Evolutionary conservation across 2,888 invertebrate genomes (phyloP).

Genomic region (Panopea generosa): DNA sequence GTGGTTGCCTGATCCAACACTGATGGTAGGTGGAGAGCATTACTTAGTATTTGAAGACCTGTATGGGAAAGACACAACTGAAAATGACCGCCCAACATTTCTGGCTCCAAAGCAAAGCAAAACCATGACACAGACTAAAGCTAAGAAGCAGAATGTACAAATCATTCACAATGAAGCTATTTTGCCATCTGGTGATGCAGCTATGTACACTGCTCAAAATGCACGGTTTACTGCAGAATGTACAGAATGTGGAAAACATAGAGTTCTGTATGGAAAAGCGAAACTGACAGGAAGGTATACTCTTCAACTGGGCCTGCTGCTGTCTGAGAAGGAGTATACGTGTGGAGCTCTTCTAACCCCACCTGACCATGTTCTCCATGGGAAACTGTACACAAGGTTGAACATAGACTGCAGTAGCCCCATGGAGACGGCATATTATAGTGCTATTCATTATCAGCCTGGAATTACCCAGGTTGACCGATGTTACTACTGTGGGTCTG

Average conservation of each 20-base stretch:
- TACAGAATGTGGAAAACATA: not conserved
- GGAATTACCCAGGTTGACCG: conserved; percentile 3
- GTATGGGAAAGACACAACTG: conserved; percentile 12
- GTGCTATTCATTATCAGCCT: conserved; percentile 10
- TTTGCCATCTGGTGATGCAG: too few species aligned
- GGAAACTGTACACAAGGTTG: not conserved
- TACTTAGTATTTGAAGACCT: conserved; percentile 1
- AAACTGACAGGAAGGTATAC: not conserved
- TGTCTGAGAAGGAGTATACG: conserved; percentile 16
- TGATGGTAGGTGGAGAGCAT: not conserved
- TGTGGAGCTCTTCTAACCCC: conserved; percentile 8
- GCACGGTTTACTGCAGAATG: not conserved
- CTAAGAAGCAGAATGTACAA: too few species aligned
- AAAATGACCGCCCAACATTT: conserved; percentile 12
- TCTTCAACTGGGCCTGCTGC: not conserved
- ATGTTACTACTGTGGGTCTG: too few species aligned
- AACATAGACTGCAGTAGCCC: too few species aligned
- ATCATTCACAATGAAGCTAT: too few species aligned
- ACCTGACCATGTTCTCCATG: conserved; percentile 5
- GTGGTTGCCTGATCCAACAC: conserved; percentile 5
- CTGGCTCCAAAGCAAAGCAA: too few species aligned
- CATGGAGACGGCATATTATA: not conserved
- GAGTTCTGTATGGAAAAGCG: not conserved
- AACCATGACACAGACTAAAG: too few species aligned
- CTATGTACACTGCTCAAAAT: conserved; percentile 1